Conservation (phyloP, 2,113 vertebrate genomes). For the human (Homo sapiens) region DNA sequence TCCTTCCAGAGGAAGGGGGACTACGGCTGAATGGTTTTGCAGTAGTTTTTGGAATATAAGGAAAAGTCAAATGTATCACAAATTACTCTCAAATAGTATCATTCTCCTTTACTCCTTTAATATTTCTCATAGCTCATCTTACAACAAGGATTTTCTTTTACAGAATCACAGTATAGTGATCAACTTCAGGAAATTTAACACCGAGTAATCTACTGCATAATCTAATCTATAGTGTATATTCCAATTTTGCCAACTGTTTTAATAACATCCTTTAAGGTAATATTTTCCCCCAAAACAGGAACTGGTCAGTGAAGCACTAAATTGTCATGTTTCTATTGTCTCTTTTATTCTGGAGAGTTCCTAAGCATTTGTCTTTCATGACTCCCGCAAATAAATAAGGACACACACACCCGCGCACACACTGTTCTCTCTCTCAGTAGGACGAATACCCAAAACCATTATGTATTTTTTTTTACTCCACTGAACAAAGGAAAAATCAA, state of each 20-base stretch:
- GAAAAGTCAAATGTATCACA: not conserved
- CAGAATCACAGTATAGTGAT: not conserved
- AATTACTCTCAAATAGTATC: not conserved
- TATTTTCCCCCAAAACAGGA: not conserved
- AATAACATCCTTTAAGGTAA: not conserved
- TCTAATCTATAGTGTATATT: not conserved
- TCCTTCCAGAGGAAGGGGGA: not conserved
- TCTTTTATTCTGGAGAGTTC: not conserved
- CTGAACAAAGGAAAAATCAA: no score
- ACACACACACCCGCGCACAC: not conserved
- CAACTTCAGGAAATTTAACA: conserved; percentile 10
- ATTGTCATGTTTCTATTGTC: not conserved
- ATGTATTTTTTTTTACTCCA: no score
- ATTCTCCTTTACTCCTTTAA: not conserved
- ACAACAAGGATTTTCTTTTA: conserved; percentile 26
- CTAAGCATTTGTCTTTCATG: not conserved
- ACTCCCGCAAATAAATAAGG: not conserved
- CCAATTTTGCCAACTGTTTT: not conserved
- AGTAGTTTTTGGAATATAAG: not conserved
- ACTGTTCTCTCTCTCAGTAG: not conserved
- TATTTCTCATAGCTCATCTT: not conserved
- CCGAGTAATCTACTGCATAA: not conserved
- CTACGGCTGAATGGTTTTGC: not conserved
- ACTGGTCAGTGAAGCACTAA: not conserved
- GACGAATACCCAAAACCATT: not conserved